These are phyloP conservation scores for Scalopus aquaticus DNA, from an alignment of 2,113 vertebrate species.

Conservation along the genomic window DNA sequence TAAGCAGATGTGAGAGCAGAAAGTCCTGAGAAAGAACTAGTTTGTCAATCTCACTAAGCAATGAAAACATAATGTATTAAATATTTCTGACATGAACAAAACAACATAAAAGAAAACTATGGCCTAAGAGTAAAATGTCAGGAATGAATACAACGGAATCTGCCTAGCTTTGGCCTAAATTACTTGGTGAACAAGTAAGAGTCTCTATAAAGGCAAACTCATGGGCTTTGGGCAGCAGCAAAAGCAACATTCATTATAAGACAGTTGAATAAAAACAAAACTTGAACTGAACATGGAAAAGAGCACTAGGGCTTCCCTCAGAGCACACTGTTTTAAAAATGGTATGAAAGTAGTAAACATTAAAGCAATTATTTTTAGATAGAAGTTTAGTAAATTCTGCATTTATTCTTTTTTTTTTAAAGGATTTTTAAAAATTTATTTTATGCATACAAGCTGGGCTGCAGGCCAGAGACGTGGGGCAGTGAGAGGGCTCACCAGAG, in stretches of 20 bases:
- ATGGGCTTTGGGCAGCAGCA: background rate
- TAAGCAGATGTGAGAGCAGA: constrained; percentile 6
- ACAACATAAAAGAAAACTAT: background rate
- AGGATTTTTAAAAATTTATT: too few species aligned
- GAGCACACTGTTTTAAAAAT: background rate
- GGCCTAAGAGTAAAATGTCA: background rate
- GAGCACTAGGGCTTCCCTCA: background rate
- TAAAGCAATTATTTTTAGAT: background rate
- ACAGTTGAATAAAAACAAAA: background rate
- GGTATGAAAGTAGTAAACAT: background rate
- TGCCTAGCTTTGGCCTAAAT: background rate
- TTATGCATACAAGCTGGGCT: too few species aligned
- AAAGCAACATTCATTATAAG: background rate
- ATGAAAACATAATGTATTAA: background rate
- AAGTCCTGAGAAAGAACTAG: background rate
- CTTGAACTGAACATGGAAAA: background rate
- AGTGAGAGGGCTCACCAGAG: too few species aligned
- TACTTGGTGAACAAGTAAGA: background rate
- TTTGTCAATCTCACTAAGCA: background rate
- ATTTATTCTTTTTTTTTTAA: too few species aligned
- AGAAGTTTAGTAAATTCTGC: background rate
- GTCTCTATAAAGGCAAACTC: background rate
- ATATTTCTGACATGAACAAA: background rate
- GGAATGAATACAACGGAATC: background rate
- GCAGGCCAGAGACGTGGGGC: too few species aligned